A percentile compares a stretch with the other conserved stretches of the same genome.
These are phyloP conservation scores for Drosophila watanabei DNA, from an alignment of 1,140 invertebrate genomes.

Conservation along the genomic window DNA sequence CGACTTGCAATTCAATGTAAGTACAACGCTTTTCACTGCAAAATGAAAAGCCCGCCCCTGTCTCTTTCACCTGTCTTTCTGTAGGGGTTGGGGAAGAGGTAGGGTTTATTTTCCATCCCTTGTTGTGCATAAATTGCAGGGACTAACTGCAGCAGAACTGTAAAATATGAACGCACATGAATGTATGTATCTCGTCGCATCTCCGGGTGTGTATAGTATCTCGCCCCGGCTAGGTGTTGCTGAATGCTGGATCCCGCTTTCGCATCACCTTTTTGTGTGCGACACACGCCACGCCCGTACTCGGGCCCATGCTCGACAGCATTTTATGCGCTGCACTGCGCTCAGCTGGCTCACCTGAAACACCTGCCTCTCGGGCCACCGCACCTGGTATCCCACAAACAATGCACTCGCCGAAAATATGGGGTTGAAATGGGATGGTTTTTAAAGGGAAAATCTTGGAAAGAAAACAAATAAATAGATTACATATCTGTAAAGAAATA, in stretches of 20 bases:
- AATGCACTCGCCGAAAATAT: slow-evolving; percentile 24
- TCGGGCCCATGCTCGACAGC: slow-evolving; percentile 64
- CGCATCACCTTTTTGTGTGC: slow-evolving; percentile 71
- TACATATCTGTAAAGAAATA: not conserved
- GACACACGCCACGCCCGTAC: slow-evolving; percentile 63
- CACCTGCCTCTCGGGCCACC: slow-evolving; percentile 12
- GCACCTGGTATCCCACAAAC: not conserved
- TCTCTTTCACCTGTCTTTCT: slow-evolving; percentile 1
- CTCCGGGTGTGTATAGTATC: slow-evolving; percentile 46
- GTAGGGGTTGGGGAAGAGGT: not conserved
- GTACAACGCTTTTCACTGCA: slow-evolving; percentile 69
- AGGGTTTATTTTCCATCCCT: slow-evolving; percentile 23
- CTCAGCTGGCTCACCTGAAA: slow-evolving; percentile 17
- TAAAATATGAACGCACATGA: slow-evolving; percentile 71
- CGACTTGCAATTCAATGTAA: slow-evolving; percentile 64
- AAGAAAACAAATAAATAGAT: not conserved
- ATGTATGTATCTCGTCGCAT: slow-evolving; percentile 43
- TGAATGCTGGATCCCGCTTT: slow-evolving; percentile 54
- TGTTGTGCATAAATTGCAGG: slow-evolving; percentile 78
- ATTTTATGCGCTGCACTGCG: slow-evolving; percentile 61
- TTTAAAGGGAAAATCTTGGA: not conserved
- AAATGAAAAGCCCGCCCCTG: slow-evolving; percentile 55
- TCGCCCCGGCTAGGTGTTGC: slow-evolving; percentile 58
- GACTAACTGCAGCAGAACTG: slow-evolving; percentile 71
- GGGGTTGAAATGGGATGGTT: not conserved